phyloP scores from a whole-genome alignment of 2,113 vertebrate species.

The Promerops cafer region DNA sequence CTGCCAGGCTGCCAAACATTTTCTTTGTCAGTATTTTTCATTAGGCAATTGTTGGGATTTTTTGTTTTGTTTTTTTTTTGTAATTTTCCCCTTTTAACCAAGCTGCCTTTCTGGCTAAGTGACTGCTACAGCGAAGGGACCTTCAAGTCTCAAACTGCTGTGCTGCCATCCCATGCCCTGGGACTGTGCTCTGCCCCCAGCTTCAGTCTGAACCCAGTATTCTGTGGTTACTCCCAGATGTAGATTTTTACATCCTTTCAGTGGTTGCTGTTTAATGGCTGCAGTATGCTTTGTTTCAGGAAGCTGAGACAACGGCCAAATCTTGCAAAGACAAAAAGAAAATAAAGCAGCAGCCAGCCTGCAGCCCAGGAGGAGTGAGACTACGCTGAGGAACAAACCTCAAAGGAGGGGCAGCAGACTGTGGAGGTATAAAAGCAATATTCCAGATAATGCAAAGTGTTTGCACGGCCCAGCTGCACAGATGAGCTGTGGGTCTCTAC shows the following conservation, averaged over 20 bases:
- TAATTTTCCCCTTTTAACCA: background rate
- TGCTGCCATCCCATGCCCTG: background rate
- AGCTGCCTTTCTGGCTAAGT: background rate
- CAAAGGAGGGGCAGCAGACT: accelerated
- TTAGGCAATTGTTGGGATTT: background rate
- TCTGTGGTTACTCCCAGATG: background rate
- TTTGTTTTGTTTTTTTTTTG: background rate
- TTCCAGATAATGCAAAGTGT: background rate
- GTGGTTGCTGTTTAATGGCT: background rate
- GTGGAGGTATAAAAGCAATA: background rate
- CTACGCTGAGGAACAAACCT: background rate
- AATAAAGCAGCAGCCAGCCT: slow-evolving; percentile 46
- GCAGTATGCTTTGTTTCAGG: slow-evolving; percentile 28
- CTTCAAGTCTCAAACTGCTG: background rate
- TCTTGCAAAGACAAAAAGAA: slow-evolving; percentile 55
- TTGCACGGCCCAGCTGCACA: background rate
- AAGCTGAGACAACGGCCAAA: background rate
- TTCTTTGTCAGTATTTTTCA: background rate
- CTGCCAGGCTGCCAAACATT: background rate
- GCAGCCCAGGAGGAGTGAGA: slow-evolving; percentile 47
- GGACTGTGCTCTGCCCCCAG: background rate
- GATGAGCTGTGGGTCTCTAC: background rate
- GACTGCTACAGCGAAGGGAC: background rate
- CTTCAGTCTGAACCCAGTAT: background rate
- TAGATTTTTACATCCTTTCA: background rate